phyloP scores from a whole-genome alignment of 37 sponge, comb jelly and placozoan genomes.

The Cliona cf. orientalis region DNA sequence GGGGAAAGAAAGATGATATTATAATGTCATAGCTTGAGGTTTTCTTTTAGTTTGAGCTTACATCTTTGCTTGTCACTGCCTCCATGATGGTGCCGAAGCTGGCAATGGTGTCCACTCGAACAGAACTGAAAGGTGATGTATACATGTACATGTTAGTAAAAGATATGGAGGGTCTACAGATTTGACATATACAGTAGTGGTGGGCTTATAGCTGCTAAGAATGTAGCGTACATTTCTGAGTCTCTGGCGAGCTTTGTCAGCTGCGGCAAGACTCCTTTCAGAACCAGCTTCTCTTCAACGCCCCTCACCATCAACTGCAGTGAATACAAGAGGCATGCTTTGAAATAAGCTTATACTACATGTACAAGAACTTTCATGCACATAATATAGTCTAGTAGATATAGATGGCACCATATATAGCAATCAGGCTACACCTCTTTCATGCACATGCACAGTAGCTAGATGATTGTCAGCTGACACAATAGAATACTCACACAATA shows the following conservation, averaged over 20 bases:
- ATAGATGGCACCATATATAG: neutral
- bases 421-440: too few relatives aligned
- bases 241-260: slow-evolving; percentile 73
- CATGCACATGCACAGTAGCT: too few relatives aligned
- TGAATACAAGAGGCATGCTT: too few relatives aligned
- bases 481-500: neutral
- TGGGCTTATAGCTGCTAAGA: neutral
- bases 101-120: slow-evolving; percentile 64
- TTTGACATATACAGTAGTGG: neutral
- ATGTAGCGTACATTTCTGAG: slow-evolving; percentile 61
- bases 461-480: too few relatives aligned
- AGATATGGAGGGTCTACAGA: neutral
- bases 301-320: slow-evolving; percentile 55
- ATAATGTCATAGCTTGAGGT: neutral
- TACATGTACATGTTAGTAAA: neutral
- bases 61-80: slow-evolving; percentile 65
- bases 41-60: slow-evolving; percentile 4
- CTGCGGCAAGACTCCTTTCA: slow-evolving; percentile 61
- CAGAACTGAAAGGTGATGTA: slow-evolving; percentile 42
- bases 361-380: neutral
- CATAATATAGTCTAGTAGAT: too few relatives aligned
- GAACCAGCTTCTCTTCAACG: slow-evolving; percentile 59
- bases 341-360: neutral
- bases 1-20: neutral
- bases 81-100: slow-evolving; percentile 81